phyloP scores from a whole-genome alignment of 2,888 invertebrate species.

The Platycnemis pennipes region DNA sequence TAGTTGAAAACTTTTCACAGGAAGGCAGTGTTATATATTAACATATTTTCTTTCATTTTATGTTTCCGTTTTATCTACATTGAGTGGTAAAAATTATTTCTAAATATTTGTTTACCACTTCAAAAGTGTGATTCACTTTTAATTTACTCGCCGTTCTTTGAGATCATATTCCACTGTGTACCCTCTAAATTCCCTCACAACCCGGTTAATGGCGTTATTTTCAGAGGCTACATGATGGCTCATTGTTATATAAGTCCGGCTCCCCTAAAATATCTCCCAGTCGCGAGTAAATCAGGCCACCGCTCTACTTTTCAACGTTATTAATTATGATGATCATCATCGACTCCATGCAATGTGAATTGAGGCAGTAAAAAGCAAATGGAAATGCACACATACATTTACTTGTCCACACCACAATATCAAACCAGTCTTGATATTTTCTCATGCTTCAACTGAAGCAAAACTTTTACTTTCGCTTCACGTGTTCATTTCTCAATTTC shows the following conservation, averaged over 20 bases:
- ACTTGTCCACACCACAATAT: too few species aligned
- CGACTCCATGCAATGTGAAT: background rate
- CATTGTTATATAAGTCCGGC: background rate
- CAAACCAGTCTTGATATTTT: too few species aligned
- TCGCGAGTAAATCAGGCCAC: background rate
- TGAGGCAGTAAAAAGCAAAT: background rate
- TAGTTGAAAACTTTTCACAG: too few species aligned
- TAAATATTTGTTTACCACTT: too few species aligned
- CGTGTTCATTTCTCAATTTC: background rate
- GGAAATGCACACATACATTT: too few species aligned
- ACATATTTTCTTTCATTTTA: too few species aligned
- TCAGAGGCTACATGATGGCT: background rate
- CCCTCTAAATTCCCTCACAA: background rate
- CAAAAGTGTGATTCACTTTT: too few species aligned
- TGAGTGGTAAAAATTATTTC: too few species aligned
- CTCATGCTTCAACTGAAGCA: background rate
- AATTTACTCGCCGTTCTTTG: too few species aligned
- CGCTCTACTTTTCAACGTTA: background rate
- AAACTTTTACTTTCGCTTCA: background rate
- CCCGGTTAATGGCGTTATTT: background rate
- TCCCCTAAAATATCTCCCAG: background rate
- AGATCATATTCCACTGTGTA: too few species aligned
- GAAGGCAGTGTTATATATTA: too few species aligned
- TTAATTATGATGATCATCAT: background rate
- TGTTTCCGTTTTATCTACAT: too few species aligned